phyloP scores from a whole-genome alignment of 2,113 vertebrate species.

The Falco punctatus region DNA sequence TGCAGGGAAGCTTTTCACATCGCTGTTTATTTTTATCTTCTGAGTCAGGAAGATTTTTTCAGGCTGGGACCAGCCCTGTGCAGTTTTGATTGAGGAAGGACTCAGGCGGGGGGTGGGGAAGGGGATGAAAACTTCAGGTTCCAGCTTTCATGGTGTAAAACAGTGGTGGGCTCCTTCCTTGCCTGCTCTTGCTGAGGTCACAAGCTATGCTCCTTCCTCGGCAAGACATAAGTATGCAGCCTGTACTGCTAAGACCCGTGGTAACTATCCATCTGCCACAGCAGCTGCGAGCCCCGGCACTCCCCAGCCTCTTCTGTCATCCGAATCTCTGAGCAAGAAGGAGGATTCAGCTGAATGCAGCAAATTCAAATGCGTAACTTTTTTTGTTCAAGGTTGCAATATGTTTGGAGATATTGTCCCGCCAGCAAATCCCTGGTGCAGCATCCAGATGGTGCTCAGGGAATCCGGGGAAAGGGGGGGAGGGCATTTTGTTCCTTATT shows the following conservation, averaged over 20 bases:
- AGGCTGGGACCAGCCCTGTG: not conserved
- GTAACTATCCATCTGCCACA: constrained; percentile 57
- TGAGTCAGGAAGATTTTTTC: constrained; percentile 57
- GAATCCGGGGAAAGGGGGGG: not conserved
- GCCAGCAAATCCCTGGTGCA: not conserved
- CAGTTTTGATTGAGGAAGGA: not conserved
- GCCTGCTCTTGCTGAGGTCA: not conserved
- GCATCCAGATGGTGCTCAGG: constrained; percentile 41
- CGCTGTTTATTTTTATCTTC: constrained; percentile 52
- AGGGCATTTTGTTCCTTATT: not conserved
- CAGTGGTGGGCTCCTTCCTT: not conserved
- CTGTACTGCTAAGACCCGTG: not conserved
- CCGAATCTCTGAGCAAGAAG: not conserved
- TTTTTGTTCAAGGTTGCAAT: constrained; percentile 38
- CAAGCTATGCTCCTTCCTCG: not conserved
- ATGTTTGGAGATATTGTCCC: constrained; percentile 31
- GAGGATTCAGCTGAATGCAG: constrained; percentile 54
- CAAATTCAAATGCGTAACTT: constrained; percentile 7
- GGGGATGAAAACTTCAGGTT: not conserved
- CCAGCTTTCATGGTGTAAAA: not conserved
- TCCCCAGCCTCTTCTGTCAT: constrained; percentile 29
- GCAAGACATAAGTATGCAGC: not conserved
- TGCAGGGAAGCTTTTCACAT: constrained; percentile 50
- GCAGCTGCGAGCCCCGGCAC: constrained; percentile 25
- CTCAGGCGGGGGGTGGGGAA: fast-evolving